These are phyloP conservation scores for Dolichoris vasculosae DNA, from an alignment of 1,140 invertebrate species.

Conservation along the genomic window DNA sequence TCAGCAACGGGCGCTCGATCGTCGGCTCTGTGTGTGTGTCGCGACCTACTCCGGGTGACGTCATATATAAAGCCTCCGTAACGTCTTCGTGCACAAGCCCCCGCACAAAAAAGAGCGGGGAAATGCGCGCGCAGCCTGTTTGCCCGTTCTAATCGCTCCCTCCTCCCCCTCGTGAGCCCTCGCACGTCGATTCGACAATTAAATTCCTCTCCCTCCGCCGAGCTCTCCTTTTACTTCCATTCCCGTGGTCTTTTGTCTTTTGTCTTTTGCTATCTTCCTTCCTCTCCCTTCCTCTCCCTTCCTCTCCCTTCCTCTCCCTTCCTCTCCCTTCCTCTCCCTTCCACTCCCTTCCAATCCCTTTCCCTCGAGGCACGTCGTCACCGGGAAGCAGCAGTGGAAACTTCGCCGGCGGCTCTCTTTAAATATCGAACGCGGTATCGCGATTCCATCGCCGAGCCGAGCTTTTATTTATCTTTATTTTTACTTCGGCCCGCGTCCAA, in stretches of 20 bases:
- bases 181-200: constrained; percentile 5
- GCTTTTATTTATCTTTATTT: constrained; percentile 18
- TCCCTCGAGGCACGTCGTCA: background rate
- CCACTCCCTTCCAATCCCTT: background rate
- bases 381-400: constrained; percentile 11
- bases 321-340: background rate
- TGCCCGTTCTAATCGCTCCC: background rate
- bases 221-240: background rate
- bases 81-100: constrained; percentile 6
- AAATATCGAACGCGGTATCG: background rate
- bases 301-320: too few relatives aligned
- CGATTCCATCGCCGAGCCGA: background rate
- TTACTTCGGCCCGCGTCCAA: constrained; percentile 5
- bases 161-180: background rate
- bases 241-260: too few relatives aligned
- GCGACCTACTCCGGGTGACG: constrained; percentile 68
- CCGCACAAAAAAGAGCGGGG: constrained; percentile 61
- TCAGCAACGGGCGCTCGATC: background rate
- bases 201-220: background rate
- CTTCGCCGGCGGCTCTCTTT: constrained; percentile 4
- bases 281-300: background rate
- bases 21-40: constrained; percentile 65
- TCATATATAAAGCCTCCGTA: constrained; percentile 68
- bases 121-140: constrained; percentile 66
- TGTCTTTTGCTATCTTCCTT: background rate